Evolutionary conservation across 2,888 invertebrate genomes (phyloP).

Genomic region (Metellina segmentata): DNA sequence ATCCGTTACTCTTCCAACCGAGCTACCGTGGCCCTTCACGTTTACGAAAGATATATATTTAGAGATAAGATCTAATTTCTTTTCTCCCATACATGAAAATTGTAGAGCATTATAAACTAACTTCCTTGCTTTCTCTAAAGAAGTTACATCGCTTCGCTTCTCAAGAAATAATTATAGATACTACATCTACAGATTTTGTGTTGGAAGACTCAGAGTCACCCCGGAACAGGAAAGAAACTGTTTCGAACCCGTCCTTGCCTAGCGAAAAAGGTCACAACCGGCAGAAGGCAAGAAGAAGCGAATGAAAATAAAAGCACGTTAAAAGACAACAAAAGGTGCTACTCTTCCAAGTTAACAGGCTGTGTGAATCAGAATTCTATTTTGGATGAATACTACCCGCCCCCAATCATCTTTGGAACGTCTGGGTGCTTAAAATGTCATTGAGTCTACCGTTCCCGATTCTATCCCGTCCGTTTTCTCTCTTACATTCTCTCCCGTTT

Average conservation of each 20-base stretch:
- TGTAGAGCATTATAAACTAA: too few relatives aligned
- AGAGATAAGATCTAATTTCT: too few relatives aligned
- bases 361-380: constrained; percentile 54
- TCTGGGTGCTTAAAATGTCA: constrained; percentile 28
- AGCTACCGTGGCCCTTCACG: too few relatives aligned
- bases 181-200: background rate
- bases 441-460: background rate
- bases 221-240: background rate
- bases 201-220: background rate
- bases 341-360: constrained; percentile 43
- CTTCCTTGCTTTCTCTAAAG: too few relatives aligned
- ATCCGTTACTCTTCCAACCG: too few relatives aligned
- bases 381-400: constrained; percentile 25
- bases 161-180: too few relatives aligned
- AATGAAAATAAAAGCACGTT: too few relatives aligned
- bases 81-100: too few relatives aligned
- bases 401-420: constrained; percentile 54
- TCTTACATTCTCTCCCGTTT: too few relatives aligned
- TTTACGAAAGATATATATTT: too few relatives aligned
- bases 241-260: constrained; percentile 32
- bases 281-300: background rate
- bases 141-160: too few relatives aligned
- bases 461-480: background rate
- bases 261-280: constrained; percentile 26
- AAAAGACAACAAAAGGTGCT: constrained; percentile 45